Evolutionary conservation across 2,797 vertebrate species (phyloP).

Genomic region (Anguilla anguilla): DNA sequence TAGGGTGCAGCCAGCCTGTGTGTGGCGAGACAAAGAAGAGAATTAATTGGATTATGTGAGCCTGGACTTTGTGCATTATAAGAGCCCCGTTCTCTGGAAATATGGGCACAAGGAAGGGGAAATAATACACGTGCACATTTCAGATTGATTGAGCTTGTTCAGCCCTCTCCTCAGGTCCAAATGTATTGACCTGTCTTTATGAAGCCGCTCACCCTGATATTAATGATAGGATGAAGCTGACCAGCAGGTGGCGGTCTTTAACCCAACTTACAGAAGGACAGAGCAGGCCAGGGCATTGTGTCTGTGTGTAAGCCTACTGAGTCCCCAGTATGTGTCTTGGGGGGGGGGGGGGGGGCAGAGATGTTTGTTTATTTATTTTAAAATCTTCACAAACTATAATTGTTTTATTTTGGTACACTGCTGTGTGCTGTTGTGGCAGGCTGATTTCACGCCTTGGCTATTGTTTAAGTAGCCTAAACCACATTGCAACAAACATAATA

Average conservation of each 20-base stretch:
- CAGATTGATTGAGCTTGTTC: neutral
- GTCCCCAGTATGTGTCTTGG: neutral
- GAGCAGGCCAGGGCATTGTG: neutral
- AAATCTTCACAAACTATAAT: no score
- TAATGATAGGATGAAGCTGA: neutral
- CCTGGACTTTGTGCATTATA: neutral
- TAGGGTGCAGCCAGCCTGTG: neutral
- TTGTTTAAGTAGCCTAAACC: no score
- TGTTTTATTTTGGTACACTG: no score
- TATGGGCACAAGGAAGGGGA: neutral
- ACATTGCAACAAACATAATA: no score
- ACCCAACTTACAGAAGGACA: neutral
- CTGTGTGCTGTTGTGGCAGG: no score
- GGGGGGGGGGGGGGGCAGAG: neutral
- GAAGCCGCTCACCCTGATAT: neutral
- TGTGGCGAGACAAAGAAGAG: neutral
- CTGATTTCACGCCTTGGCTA: no score
- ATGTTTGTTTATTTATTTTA: neutral
- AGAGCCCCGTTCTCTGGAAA: neutral
- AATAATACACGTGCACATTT: neutral
- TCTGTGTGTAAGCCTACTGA: neutral
- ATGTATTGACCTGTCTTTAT: neutral
- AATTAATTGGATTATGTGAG: neutral
- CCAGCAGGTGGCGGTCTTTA: slow-evolving; percentile 32
- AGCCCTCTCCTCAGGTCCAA: neutral